Evolutionary conservation across 1,140 invertebrate species (phyloP).

Genomic region (Saccostrea glomerata): DNA sequence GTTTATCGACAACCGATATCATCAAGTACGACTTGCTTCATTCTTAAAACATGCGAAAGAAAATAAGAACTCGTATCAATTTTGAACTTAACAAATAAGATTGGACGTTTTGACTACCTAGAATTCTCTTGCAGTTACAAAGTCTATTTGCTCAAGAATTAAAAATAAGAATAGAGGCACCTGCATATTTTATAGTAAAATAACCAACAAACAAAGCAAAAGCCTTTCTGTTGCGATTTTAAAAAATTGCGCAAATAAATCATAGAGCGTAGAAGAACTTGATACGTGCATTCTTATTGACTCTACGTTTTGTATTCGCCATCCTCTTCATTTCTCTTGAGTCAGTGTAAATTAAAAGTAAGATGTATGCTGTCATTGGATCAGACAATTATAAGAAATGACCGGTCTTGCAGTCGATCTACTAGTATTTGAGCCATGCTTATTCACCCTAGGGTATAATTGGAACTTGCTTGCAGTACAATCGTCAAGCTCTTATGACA

Average conservation of each 20-base stretch:
- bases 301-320: not conserved
- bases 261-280: too few species aligned
- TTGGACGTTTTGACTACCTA: not conserved
- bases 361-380: not conserved
- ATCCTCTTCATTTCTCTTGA: not conserved
- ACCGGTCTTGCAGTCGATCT: not conserved
- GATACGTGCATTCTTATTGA: too few species aligned
- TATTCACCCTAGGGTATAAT: slow-evolving; percentile 15
- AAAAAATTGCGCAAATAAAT: too few species aligned
- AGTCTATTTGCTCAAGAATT: not conserved
- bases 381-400: not conserved
- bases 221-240: too few species aligned
- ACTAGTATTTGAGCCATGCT: not conserved
- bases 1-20: not conserved
- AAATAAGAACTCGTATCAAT: not conserved
- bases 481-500: not conserved
- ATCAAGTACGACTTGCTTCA: not conserved
- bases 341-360: not conserved
- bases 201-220: too few species aligned
- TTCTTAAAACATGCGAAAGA: slow-evolving; percentile 5
- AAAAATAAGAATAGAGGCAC: not conserved
- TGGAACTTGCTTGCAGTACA: not conserved
- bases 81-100: not conserved
- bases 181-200: not conserved
- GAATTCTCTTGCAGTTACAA: not conserved